Conservation (phyloP, 2,797 vertebrate genomes). For the Meriones psammophilus region DNA sequence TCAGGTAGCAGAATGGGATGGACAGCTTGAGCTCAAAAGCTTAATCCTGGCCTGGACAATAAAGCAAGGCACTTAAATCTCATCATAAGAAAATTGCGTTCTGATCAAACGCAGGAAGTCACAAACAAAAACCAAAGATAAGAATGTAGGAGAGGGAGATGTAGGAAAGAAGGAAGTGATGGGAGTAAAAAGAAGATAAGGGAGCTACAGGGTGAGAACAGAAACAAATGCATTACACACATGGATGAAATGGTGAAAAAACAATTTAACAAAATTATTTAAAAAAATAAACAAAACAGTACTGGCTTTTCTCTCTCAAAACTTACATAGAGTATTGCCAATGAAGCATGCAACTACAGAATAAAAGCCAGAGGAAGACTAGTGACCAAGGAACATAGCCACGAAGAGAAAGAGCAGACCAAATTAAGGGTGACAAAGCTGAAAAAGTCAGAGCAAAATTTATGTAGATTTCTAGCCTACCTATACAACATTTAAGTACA, state of each 20-base stretch:
- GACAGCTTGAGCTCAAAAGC: neutral
- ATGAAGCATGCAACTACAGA: constrained; percentile 9
- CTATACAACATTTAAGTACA: neutral
- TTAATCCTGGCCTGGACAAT: neutral
- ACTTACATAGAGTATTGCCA: constrained; percentile 2
- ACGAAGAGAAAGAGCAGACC: neutral
- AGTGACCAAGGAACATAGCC: neutral
- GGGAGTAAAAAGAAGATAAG: no score
- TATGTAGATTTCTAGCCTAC: neutral
- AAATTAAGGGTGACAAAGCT: neutral
- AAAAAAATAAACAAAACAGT: no score
- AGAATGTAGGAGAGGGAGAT: no score
- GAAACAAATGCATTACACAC: neutral
- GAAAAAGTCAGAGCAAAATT: neutral
- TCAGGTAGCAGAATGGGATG: neutral
- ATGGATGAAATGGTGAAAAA: neutral
- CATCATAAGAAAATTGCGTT: neutral
- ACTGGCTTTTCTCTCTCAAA: neutral
- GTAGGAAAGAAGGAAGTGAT: neutral
- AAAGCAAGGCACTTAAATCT: neutral
- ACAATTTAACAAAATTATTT: neutral
- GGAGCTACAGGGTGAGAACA: no score
- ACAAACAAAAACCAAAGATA: neutral
- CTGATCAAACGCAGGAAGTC: neutral
- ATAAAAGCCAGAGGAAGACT: neutral